Base-by-base conservation (phyloP, 2,888 invertebrate species). In the Lordiphosa fenestrarum region DNA sequence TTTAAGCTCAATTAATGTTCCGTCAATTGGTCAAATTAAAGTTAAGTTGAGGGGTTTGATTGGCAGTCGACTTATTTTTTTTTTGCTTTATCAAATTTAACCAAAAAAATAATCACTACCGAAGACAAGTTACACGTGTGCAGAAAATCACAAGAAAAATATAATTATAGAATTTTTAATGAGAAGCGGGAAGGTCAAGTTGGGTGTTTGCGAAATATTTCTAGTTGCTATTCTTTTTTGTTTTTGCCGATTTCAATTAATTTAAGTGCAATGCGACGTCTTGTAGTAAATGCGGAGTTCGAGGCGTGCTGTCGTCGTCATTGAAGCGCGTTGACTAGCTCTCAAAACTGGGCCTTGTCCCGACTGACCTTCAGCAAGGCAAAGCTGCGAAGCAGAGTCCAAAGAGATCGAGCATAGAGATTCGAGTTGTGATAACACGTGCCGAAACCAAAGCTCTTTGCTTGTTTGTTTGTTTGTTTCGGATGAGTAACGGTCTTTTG, bases 61-160 rank as follows among this genome's bases (percentile, higher is more conserved):
- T 72, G 72, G 69, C 58, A 80, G 70, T 72, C 63, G 76, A 30
- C 46, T 30, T 25, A n/a, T 42, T 40, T 40, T 39, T 21, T 60
- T 66, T 77, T n/a, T n/a, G n/a, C 66, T 69, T 60, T 70, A 71
- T 66, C 58, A 51, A 38, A 51, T 52, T 47, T 37, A 52, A 44
- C 47, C 58, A 58, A 72, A 69, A 73, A 73, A 78, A 60, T 58
- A 67, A 62, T 52, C 77, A 80, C 76, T 80, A 59, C 55, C 77
- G 81, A 75, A 68, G 44, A 73, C 70, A 76, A 71, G 41, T 75
- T 64, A 84, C 77, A 77, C 77, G 84, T 80, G 77, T 54, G 66
- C 63, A 55, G 41, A 65, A 63, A 62, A 63, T 50, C 72, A 56
- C 57, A 36, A 44, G 39, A 47, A 35, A 37, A 10, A n/a, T 33